These are phyloP conservation scores for Syngnathus typhle DNA, from an alignment of 2,113 vertebrate genomes.

Conservation along the genomic window DNA sequence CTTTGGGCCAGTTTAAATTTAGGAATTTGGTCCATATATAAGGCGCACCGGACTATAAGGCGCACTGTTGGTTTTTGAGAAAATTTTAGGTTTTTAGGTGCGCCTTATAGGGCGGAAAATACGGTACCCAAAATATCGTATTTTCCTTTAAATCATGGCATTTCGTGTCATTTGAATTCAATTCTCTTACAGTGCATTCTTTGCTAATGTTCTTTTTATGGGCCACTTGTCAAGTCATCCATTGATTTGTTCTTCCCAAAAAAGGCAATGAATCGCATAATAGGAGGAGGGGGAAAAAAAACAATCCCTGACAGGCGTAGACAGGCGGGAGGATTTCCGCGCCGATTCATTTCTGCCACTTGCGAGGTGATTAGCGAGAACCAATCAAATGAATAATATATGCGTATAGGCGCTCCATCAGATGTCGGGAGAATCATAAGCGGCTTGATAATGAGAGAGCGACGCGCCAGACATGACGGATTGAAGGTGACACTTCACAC, in stretches of 20 bases:
- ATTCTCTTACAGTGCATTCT: not conserved
- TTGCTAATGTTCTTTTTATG: not conserved
- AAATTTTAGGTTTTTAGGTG: too few species aligned
- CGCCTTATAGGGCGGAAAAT: too few species aligned
- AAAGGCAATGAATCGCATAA: not conserved
- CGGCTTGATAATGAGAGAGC: slow-evolving; percentile 8
- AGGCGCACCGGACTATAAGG: too few species aligned
- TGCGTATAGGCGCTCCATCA: slow-evolving; percentile 38
- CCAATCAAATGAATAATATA: slow-evolving; percentile 66
- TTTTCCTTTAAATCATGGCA: not conserved
- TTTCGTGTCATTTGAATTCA: not conserved
- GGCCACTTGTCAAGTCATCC: slow-evolving; percentile 2
- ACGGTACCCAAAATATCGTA: not conserved
- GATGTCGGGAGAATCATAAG: slow-evolving; percentile 24
- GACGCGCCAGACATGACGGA: not conserved
- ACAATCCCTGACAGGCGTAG: slow-evolving; percentile 10
- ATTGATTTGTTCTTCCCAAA: slow-evolving; percentile 40
- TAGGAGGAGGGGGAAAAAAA: not conserved
- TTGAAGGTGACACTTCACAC: slow-evolving; percentile 35
- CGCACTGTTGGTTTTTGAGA: too few species aligned
- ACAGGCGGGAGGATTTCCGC: slow-evolving; percentile 41
- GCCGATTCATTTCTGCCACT: slow-evolving; percentile 61
- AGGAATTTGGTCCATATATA: too few species aligned
- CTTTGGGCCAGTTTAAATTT: too few species aligned
- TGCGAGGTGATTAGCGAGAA: slow-evolving; percentile 55